A percentile compares a stretch with the other conserved stretches of the same genome.
Conservation (phyloP, 2,888 invertebrate genomes). For the Caenorhabditis plicata region DNA sequence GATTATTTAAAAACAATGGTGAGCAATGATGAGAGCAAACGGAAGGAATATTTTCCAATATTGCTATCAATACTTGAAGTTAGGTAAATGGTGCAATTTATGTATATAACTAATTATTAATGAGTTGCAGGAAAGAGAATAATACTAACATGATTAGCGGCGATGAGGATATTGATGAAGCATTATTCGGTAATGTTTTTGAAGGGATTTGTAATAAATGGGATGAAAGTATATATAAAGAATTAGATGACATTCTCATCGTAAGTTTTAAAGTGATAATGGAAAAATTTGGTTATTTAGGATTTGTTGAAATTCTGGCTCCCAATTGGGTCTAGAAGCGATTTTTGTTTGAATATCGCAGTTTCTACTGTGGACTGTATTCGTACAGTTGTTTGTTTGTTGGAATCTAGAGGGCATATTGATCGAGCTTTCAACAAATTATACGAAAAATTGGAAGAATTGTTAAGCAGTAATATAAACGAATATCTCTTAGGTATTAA, state of each 20-base stretch:
- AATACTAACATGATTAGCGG: constrained; percentile 38
- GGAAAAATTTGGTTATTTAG: constrained; percentile 16
- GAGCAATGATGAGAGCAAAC: constrained; percentile 8
- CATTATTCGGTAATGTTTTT: constrained; percentile 46
- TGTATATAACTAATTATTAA: not conserved
- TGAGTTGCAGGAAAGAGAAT: constrained; percentile 30
- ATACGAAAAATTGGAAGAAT: constrained; percentile 31
- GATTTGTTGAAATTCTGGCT: constrained; percentile 52
- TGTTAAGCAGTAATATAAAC: constrained; percentile 15
- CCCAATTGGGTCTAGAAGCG: constrained; percentile 48
- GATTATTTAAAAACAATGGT: constrained; percentile 19
- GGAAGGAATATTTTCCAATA: constrained; percentile 30
- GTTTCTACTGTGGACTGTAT: constrained; percentile 12
- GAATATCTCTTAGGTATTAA: constrained; percentile 12
- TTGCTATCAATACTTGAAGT: constrained; percentile 36
- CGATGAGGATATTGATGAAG: constrained; percentile 57
- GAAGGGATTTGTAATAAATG: constrained; percentile 33
- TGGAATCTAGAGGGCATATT: constrained; percentile 44
- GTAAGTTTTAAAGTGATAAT: not conserved
- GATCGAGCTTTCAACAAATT: constrained; percentile 52
- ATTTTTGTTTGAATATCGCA: constrained; percentile 54
- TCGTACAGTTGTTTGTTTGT: constrained; percentile 24
- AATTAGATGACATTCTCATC: not conserved
- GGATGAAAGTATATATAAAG: not conserved
- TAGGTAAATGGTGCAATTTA: constrained; percentile 6